Evolutionary conservation across 2,113 vertebrate species (phyloP).

Genomic region (Toxotes jaculatrix): DNA sequence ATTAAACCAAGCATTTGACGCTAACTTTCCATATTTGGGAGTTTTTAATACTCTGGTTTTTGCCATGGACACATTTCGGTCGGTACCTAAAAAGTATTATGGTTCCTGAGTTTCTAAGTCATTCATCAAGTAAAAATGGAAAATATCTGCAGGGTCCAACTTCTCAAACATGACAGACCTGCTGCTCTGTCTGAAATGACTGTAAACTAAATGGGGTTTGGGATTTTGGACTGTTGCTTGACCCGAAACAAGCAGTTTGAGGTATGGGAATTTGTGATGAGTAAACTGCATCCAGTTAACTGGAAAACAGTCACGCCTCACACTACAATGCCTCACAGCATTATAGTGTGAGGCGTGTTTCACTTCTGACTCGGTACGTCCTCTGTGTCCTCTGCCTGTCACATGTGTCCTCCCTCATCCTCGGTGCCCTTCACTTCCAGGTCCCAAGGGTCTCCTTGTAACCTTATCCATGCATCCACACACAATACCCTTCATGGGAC

Average conservation of each 20-base stretch:
- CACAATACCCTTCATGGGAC: slow-evolving; percentile 81
- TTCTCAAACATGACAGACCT: neutral
- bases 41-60: too few species aligned
- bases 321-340: neutral
- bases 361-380: slow-evolving; percentile 35
- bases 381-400: slow-evolving; percentile 75
- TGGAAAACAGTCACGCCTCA: neutral
- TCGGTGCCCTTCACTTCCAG: slow-evolving; percentile 69
- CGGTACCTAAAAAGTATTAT: too few species aligned
- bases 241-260: slow-evolving; percentile 5
- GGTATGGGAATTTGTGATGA: neutral
- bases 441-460: slow-evolving; percentile 73
- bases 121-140: neutral
- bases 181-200: neutral
- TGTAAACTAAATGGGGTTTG: neutral
- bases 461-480: slow-evolving; percentile 69
- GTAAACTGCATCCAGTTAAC: slow-evolving; percentile 36
- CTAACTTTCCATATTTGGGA: too few species aligned
- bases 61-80: too few species aligned
- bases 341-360: slow-evolving; percentile 5
- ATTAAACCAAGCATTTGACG: too few species aligned
- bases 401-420: slow-evolving; percentile 76
- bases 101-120: too few species aligned
- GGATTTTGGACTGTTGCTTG: neutral
- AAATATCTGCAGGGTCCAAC: neutral